Conservation (phyloP, 2,113 vertebrate genomes). For the Pluvianellus socialis region DNA sequence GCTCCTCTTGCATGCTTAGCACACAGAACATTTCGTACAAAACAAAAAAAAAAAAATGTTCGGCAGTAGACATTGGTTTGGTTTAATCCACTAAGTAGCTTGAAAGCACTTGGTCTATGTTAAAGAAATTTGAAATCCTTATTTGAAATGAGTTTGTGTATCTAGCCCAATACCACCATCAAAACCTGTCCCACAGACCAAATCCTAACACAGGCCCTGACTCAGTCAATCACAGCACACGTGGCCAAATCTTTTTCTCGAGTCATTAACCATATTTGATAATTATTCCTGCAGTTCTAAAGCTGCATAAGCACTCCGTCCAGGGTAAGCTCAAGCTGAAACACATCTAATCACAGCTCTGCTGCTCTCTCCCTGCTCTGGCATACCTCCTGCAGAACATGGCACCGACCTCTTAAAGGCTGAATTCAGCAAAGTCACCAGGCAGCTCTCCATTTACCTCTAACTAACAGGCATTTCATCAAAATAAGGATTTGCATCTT, state of each 20-base stretch:
- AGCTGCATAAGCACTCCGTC: not conserved
- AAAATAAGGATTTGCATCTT: not conserved
- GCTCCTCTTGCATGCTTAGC: not conserved
- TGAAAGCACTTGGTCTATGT: not conserved
- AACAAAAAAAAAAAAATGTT: not conserved
- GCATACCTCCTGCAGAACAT: not conserved
- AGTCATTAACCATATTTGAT: fast-evolving
- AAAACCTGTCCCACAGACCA: not conserved
- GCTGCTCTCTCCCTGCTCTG: not conserved
- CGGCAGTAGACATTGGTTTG: not conserved
- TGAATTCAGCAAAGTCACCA: not conserved
- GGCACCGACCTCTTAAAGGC: not conserved
- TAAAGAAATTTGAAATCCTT: not conserved
- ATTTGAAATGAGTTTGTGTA: not conserved
- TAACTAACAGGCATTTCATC: not conserved
- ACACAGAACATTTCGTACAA: not conserved
- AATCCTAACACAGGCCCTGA: not conserved
- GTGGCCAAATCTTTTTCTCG: not conserved
- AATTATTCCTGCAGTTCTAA: not conserved
- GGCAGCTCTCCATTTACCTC: not conserved
- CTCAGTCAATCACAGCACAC: not conserved
- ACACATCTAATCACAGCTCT: not conserved
- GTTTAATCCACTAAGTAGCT: not conserved
- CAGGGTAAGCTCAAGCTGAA: not conserved
- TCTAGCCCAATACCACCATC: not conserved